These are phyloP conservation scores for Salpingus planirostris DNA, from an alignment of 2,888 invertebrate genomes.

Conservation along the genomic window DNA sequence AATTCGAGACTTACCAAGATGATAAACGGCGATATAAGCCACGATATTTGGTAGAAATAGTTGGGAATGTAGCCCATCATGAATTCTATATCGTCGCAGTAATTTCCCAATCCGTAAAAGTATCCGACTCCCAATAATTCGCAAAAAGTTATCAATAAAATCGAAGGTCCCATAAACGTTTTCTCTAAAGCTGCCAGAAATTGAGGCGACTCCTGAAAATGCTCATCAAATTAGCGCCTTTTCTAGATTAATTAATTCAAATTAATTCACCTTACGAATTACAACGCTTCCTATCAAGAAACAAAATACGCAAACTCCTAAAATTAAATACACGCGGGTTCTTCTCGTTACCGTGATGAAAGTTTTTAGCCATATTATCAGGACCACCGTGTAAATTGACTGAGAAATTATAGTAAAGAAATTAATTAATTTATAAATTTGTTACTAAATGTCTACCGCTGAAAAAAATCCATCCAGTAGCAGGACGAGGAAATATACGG, in stretches of 20 bases:
- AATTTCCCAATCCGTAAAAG: conserved; percentile 16
- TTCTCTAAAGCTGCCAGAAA: conserved; percentile 8
- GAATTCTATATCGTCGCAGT: conserved; percentile 20
- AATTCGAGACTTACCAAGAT: too few relatives aligned
- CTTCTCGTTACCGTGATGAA: too few relatives aligned
- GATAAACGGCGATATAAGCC: conserved; percentile 17
- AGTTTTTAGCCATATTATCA: too few relatives aligned
- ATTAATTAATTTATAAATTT: neutral
- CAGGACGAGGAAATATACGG: conserved; percentile 3
- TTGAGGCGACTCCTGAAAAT: conserved; percentile 11
- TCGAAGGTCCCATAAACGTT: conserved; percentile 8
- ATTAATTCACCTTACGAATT: neutral
- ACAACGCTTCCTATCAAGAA: conserved; percentile 2
- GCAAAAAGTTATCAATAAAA: conserved; percentile 7
- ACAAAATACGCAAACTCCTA: neutral
- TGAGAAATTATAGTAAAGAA: too few relatives aligned
- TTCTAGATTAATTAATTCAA: too few relatives aligned
- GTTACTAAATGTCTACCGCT: too few relatives aligned
- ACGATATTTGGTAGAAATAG: conserved; percentile 13
- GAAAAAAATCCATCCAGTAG: conserved; percentile 3
- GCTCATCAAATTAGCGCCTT: too few relatives aligned
- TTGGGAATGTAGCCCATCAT: conserved; percentile 17
- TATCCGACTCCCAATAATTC: conserved; percentile 16
- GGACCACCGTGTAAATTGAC: too few relatives aligned
- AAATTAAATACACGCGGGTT: too few relatives aligned